A percentile compares a stretch with the other conserved stretches of the same genome.
These are phyloP conservation scores for Sandelia bainsii DNA, from an alignment of 2,797 vertebrate species.

Conservation along the genomic window DNA sequence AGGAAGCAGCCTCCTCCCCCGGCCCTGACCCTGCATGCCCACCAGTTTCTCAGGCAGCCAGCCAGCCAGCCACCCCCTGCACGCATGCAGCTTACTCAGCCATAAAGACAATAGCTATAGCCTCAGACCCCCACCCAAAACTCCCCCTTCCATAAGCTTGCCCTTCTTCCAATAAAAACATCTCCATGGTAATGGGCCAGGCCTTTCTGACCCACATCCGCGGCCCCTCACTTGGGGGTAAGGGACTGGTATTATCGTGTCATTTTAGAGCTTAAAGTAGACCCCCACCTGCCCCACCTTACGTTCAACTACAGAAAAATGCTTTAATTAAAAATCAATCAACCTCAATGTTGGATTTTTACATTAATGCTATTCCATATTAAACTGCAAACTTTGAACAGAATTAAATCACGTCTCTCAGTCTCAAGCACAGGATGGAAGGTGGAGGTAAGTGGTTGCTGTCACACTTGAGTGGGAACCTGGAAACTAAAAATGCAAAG, in stretches of 20 bases:
- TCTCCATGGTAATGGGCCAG: slow-evolving; percentile 84
- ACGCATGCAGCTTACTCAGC: slow-evolving; percentile 79
- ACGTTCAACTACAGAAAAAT: slow-evolving; percentile 33
- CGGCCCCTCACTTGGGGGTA: slow-evolving; percentile 41
- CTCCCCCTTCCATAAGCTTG: slow-evolving; percentile 58
- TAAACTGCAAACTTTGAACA: slow-evolving; percentile 45
- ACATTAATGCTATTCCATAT: slow-evolving; percentile 33
- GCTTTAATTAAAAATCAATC: slow-evolving; percentile 59
- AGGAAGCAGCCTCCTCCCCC: slow-evolving; percentile 47
- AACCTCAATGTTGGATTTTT: slow-evolving; percentile 39
- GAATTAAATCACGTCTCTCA: slow-evolving; percentile 38
- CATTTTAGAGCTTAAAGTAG: slow-evolving; percentile 60
- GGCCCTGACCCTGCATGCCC: slow-evolving; percentile 59
- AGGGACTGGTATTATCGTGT: slow-evolving; percentile 52
- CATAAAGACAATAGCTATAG: slow-evolving; percentile 78
- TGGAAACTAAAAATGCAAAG: slow-evolving; percentile 38
- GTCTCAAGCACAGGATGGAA: slow-evolving; percentile 19
- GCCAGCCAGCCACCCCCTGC: slow-evolving; percentile 57
- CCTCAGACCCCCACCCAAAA: slow-evolving; percentile 36
- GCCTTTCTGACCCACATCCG: slow-evolving; percentile 79
- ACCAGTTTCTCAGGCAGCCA: slow-evolving; percentile 62
- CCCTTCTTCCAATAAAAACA: slow-evolving; percentile 77
- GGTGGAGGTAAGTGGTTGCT: slow-evolving; percentile 47
- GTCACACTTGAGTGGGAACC: slow-evolving; percentile 31
- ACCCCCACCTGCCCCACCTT: slow-evolving; percentile 44